phyloP scores from a whole-genome alignment of 1,140 invertebrate genomes.

The Saccostrea echinata region DNA sequence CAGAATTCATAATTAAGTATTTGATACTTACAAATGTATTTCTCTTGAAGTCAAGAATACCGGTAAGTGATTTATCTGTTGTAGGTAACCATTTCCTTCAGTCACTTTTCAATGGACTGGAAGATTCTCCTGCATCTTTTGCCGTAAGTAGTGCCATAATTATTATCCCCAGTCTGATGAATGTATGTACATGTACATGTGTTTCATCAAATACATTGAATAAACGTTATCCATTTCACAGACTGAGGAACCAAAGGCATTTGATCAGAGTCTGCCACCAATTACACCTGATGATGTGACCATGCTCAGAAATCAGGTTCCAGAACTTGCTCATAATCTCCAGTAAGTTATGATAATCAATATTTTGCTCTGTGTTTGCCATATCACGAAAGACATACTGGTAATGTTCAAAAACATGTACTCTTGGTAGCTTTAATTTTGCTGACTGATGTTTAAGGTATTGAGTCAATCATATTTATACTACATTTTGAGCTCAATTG shows the following conservation, averaged over 20 bases:
- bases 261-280: conserved; percentile 79
- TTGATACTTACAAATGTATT: too few species aligned
- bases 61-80: conserved; percentile 26
- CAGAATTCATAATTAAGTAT: not conserved
- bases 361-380: too few species aligned
- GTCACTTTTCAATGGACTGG: conserved; percentile 91
- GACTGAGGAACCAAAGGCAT: conserved; percentile 70
- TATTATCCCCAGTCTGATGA: not conserved
- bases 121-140: conserved; percentile 91
- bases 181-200: not conserved
- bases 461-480: too few species aligned
- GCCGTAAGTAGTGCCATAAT: conserved; percentile 80
- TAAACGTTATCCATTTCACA: conserved; percentile 51
- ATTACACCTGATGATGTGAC: conserved; percentile 86
- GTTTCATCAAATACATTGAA: not conserved
- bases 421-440: too few species aligned
- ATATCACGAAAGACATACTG: too few species aligned
- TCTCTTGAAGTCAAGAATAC: not conserved
- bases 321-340: conserved; percentile 78
- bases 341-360: conserved; percentile 60
- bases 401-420: too few species aligned
- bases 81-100: conserved; percentile 91
- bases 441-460: too few species aligned
- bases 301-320: conserved; percentile 84
- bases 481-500: too few species aligned